Percentiles rank a stretch among this genome's conserved stretches.
phyloP scores from a whole-genome alignment of 2,113 vertebrate species.

The Prinia subflava region DNA sequence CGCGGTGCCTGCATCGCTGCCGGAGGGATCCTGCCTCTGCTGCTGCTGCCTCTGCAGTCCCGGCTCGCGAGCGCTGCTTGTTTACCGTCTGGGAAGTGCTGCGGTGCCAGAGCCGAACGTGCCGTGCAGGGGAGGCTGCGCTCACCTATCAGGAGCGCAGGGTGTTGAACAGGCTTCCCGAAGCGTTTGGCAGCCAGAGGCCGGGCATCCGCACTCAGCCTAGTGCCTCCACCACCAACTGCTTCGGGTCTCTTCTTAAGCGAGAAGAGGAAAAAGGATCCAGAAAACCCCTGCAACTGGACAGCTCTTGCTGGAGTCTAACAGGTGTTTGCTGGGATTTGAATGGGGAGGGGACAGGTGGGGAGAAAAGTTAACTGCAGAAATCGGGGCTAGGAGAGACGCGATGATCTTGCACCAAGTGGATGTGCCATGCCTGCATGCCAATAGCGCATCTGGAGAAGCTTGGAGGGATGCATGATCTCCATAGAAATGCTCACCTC shows the following conservation, averaged over 20 bases:
- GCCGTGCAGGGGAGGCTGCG: not conserved
- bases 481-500: not conserved
- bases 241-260: not conserved
- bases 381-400: not conserved
- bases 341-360: slow-evolving; percentile 13
- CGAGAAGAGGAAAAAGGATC: not conserved
- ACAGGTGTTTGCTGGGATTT: slow-evolving; percentile 67
- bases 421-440: slow-evolving; percentile 16
- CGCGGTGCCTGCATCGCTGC: not conserved
- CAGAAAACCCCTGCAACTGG: not conserved
- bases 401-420: slow-evolving; percentile 21
- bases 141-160: not conserved
- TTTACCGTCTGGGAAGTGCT: slow-evolving; percentile 12
- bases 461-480: not conserved
- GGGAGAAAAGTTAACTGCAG: slow-evolving; percentile 33
- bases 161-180: not conserved
- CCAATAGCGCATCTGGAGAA: not conserved
- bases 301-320: slow-evolving; percentile 40
- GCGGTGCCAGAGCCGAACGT: not conserved
- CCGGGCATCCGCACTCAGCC: not conserved
- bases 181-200: not conserved
- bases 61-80: not conserved
- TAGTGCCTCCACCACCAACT: not conserved
- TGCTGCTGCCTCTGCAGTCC: slow-evolving; percentile 1
- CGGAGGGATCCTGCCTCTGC: not conserved